These are phyloP conservation scores for Spheniscus humboldti DNA, from an alignment of 2,797 vertebrate genomes.

Conservation along the genomic window DNA sequence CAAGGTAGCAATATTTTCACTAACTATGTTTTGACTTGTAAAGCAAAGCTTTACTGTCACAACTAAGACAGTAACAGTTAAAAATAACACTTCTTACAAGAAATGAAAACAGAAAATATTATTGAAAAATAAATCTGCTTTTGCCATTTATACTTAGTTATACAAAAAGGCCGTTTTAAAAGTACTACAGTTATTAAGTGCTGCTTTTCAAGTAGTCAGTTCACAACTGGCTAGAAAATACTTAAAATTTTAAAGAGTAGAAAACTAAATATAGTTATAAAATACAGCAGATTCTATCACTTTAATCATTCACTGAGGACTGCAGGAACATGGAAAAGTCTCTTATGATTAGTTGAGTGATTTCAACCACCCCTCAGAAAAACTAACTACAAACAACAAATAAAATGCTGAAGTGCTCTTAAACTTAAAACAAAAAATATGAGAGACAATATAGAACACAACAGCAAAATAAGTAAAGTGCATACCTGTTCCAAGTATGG, in stretches of 20 bases:
- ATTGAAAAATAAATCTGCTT: not conserved
- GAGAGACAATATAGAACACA: not conserved
- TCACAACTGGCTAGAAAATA: not conserved
- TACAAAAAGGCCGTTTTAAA: not conserved
- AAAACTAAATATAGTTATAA: not conserved
- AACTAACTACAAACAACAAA: not conserved
- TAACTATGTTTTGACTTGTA: not conserved
- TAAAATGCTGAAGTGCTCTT: not conserved
- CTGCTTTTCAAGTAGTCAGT: not conserved
- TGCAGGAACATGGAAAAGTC: not conserved
- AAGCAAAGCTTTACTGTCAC: not conserved
- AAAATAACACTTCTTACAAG: not conserved
- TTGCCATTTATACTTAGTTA: not conserved
- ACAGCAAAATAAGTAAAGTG: not conserved
- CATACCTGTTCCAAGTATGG: not conserved
- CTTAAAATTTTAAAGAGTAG: not conserved
- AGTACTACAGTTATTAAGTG: not conserved
- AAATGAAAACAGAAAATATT: not conserved
- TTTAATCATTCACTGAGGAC: not conserved
- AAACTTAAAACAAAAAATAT: not conserved
- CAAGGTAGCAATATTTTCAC: not conserved
- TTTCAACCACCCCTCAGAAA: not conserved
- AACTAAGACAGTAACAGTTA: not conserved
- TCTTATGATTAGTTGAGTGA: not conserved
- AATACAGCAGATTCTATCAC: not conserved